Base-by-base conservation (phyloP, 2,113 vertebrate genomes). In the Tragelaphus buxtoni region DNA sequence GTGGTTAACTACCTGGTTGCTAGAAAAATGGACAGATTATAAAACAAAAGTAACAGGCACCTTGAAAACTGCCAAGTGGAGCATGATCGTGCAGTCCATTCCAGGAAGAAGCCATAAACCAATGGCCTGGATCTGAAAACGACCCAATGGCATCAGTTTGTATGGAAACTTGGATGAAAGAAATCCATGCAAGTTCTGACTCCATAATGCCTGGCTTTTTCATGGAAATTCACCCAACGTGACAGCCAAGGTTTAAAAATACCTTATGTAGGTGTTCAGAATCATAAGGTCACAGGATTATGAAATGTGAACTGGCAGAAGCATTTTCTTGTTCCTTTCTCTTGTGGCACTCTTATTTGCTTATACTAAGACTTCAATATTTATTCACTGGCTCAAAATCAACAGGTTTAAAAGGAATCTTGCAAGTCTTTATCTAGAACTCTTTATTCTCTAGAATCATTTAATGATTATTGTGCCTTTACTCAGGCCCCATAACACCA, bases 1-100 rank as follows among this genome's bases (percentile, higher is more conserved):
- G 93, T 61, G 13, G 60, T 98, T 98, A 97, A 97, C 98, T 98
- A 98, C 98, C 98, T 98, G 97, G 79, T 88, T 96, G 18, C 94
- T 79, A 61, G 88, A 93, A 92, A 98, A 97, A 60, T 53, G 74
- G 58, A 69, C 9, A 95, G 87, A 97, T 97, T 89, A 42, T 0
- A 5, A 92, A 56, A 93, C 17, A 55, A 14, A 92, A 74, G 42
- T 69, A 94, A 91, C 0, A 0, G 14, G 18, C 65, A 61, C 60
- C 92, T 96, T 97, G 58, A 77, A 76, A 88, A 65, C 47, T 72
- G 81, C 87, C 47, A 88, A 92, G 61, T 14, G 30, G 60, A 22
- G 20, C 76, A 0, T 0, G 17, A 58, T 26, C 9, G 16, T 58
- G 51, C 18, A 79, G 61, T 42, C 47, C 55, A 80, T 60, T 94